Conservation (phyloP, 2,113 vertebrate species). For the Canis aureus region DNA sequence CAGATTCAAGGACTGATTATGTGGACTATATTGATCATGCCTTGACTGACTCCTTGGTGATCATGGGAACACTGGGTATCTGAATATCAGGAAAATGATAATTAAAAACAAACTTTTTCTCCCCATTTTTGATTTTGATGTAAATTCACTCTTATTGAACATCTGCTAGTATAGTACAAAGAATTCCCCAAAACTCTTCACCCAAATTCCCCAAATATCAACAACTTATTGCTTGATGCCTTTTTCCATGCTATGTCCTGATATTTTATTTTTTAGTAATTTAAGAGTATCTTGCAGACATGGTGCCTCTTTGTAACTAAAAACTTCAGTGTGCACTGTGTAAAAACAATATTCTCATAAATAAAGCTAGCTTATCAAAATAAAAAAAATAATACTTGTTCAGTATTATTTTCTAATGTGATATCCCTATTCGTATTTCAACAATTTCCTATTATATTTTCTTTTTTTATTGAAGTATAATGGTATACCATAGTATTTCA, state of each 20-base stretch:
- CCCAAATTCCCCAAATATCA: no score
- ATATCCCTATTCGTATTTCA: not conserved
- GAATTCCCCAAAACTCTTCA: not conserved
- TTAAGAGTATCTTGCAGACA: not conserved
- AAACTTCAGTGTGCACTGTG: not conserved
- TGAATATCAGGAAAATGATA: not conserved
- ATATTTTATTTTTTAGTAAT: not conserved
- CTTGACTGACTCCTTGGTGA: not conserved
- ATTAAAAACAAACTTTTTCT: not conserved
- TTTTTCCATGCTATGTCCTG: not conserved
- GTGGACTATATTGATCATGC: not conserved
- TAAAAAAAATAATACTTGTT: not conserved
- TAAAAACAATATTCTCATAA: not conserved
- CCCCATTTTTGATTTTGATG: not conserved
- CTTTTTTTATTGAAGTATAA: not conserved
- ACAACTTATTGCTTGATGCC: not conserved
- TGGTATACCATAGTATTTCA: no score
- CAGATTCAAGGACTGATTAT: not conserved
- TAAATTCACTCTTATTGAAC: not conserved
- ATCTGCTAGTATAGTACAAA: not conserved
- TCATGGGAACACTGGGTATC: not conserved
- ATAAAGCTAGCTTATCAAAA: not conserved
- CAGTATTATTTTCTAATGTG: not conserved
- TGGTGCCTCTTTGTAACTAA: not conserved
- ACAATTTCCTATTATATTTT: not conserved